phyloP scores from a whole-genome alignment of 2,113 vertebrate genomes.

The Plecturocebus donacophilus region DNA sequence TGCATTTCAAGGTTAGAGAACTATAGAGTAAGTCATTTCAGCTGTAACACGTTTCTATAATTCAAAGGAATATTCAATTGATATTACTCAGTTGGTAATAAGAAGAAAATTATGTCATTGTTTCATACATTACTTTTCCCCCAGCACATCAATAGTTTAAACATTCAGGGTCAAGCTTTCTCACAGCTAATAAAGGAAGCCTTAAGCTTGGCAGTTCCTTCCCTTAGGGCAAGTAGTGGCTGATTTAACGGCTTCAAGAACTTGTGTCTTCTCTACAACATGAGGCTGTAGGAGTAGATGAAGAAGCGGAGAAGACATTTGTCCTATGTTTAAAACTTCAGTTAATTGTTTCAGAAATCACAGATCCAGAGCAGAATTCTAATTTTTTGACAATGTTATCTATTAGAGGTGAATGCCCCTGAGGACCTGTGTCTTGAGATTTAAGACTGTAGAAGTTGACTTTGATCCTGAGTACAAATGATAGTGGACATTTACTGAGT shows the following conservation, averaged over 20 bases:
- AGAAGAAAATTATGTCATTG: constrained; percentile 27
- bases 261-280: not conserved
- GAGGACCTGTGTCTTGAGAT: not conserved
- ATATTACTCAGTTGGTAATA: not conserved
- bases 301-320: not conserved
- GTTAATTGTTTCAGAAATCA: constrained; percentile 30
- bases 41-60: not conserved
- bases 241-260: not conserved
- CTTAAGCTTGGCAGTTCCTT: not conserved
- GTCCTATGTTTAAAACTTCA: constrained; percentile 12
- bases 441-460: not conserved
- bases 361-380: not conserved
- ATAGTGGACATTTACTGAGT: not conserved
- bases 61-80: not conserved
- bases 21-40: not conserved
- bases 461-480: not conserved
- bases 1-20: constrained; percentile 17
- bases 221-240: not conserved
- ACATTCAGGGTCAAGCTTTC: not conserved
- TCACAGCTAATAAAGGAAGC: not conserved
- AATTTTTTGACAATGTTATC: not conserved
- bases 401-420: not conserved
- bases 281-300: not conserved
- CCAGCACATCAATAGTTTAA: not conserved
- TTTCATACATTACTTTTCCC: not conserved